These are phyloP conservation scores for Sinocyclocheilus maitianheensis DNA, from an alignment of 2,113 vertebrate genomes.

Conservation along the genomic window DNA sequence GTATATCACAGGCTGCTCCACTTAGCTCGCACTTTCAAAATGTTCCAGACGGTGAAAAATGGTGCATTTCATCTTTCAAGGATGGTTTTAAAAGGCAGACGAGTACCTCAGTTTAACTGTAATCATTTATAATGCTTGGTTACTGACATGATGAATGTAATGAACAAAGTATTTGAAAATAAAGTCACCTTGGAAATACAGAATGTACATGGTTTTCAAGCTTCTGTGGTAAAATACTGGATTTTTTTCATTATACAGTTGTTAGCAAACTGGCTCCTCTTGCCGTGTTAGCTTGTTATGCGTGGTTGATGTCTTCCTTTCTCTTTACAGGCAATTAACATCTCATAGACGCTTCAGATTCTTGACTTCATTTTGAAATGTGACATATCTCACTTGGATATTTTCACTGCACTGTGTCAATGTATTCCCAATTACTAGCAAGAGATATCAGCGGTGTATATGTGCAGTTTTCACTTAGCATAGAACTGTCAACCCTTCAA, in stretches of 20 bases:
- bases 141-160: not conserved
- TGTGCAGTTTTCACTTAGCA: not conserved
- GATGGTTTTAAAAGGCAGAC: conserved; percentile 1
- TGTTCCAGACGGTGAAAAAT: not conserved
- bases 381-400: not conserved
- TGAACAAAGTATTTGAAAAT: not conserved
- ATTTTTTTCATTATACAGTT: not conserved
- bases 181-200: not conserved
- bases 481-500: not conserved
- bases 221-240: not conserved
- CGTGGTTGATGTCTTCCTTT: not conserved
- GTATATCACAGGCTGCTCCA: conserved; percentile 1
- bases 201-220: not conserved
- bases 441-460: not conserved
- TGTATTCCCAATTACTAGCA: not conserved
- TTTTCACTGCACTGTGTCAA: not conserved
- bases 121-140: not conserved
- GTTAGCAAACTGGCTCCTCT: not conserved
- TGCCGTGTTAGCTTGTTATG: not conserved
- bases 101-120: not conserved
- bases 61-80: conserved; percentile 2
- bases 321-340: not conserved
- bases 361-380: conserved; percentile 4
- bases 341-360: not conserved
- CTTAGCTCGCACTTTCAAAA: not conserved